Conservation (phyloP, 2,113 vertebrate genomes). For the Gallinago media region DNA sequence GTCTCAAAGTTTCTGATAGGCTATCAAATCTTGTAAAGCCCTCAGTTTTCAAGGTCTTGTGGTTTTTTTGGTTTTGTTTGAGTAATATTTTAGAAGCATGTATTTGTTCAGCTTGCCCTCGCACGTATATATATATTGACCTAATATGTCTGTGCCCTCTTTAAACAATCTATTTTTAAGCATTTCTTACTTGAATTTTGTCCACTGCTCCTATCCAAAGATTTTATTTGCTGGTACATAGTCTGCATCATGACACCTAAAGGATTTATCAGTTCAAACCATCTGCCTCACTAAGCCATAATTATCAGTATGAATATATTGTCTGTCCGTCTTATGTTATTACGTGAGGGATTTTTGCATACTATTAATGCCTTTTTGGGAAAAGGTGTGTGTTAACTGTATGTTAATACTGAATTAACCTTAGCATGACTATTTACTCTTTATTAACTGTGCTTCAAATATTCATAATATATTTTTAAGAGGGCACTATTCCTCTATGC, state of each 20-base stretch:
- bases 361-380: background rate
- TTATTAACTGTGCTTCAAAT: background rate
- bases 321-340: background rate
- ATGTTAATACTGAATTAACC: background rate
- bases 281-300: background rate
- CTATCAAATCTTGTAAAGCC: background rate
- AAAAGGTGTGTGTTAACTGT: background rate
- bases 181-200: background rate
- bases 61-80: background rate
- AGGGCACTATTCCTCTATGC: background rate
- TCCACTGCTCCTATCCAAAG: background rate
- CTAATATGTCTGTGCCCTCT: background rate
- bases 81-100: background rate
- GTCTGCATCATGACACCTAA: background rate
- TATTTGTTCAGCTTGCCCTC: background rate
- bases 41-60: background rate
- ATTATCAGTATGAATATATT: background rate
- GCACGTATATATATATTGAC: background rate
- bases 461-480: background rate
- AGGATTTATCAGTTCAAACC: background rate
- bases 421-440: background rate
- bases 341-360: background rate
- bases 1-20: background rate
- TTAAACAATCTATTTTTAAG: background rate
- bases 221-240: background rate